A percentile compares a stretch with the other conserved stretches of the same genome.
Evolutionary conservation across 2,888 invertebrate species (phyloP).

Genomic region (Caenorhabditis imperialis): DNA sequence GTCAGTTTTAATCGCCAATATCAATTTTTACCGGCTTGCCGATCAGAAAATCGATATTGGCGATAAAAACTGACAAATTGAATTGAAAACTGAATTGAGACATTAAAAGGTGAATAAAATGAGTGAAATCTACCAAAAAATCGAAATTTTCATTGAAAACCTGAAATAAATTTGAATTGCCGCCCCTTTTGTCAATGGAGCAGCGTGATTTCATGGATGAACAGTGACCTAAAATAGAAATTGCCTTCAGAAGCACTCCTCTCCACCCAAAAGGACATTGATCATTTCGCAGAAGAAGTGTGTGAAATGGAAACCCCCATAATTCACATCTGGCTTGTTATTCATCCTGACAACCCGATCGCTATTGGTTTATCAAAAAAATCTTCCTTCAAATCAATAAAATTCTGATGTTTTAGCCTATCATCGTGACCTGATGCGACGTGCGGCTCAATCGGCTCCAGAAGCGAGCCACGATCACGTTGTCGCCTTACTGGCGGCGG

Average conservation of each 20-base stretch:
- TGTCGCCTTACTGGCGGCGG: slow-evolving; percentile 20
- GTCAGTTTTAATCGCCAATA: no score
- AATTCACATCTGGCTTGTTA: slow-evolving; percentile 33
- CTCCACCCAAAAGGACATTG: slow-evolving; percentile 10
- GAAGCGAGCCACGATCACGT: slow-evolving; percentile 22
- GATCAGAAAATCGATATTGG: no score
- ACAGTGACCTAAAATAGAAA: no score
- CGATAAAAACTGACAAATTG: no score
- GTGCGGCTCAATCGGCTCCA: not conserved
- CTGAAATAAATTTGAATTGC: no score
- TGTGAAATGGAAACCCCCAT: slow-evolving; percentile 1
- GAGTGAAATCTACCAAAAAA: no score
- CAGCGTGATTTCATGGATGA: no score
- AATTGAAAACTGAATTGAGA: no score
- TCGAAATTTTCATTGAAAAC: no score
- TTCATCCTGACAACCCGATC: slow-evolving; percentile 19
- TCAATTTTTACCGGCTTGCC: no score
- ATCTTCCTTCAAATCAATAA: not conserved
- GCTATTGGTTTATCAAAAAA: slow-evolving; percentile 5
- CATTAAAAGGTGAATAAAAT: no score
- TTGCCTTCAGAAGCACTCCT: slow-evolving; percentile 23
- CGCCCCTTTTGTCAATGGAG: no score
- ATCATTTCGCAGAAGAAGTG: not conserved
- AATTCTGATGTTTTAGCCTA: slow-evolving; percentile 8
- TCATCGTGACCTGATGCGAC: slow-evolving; percentile 1